Percentiles rank a stretch among this genome's conserved stretches.
phyloP scores from a whole-genome alignment of 2,888 invertebrate genomes.

The Lasius platythorax region DNA sequence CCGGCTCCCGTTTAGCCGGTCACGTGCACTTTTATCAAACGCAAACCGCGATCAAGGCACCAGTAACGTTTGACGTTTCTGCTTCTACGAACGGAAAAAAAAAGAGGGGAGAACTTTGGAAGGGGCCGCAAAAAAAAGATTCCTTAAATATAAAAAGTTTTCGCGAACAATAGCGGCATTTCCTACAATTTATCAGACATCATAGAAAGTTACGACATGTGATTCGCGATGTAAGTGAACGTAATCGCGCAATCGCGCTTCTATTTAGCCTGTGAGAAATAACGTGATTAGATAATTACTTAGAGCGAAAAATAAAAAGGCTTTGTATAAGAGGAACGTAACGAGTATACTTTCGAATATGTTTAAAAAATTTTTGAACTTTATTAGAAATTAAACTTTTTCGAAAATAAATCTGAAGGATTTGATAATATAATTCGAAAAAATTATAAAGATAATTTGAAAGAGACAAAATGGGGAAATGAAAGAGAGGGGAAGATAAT shows the following conservation, averaged over 20 bases:
- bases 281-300: conserved; percentile 22
- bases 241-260: background rate
- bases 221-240: background rate
- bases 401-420: background rate
- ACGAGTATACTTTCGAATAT: background rate
- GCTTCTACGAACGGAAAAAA: background rate
- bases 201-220: background rate
- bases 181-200: background rate
- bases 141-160: background rate
- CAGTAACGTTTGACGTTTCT: background rate
- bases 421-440: background rate
- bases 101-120: background rate
- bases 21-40: conserved; percentile 55
- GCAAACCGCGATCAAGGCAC: conserved; percentile 23
- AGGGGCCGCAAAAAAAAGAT: background rate
- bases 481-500: background rate
- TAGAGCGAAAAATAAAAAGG: background rate
- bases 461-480: no score
- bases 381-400: background rate
- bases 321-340: background rate
- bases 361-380: background rate
- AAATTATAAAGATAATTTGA: background rate
- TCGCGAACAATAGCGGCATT: background rate
- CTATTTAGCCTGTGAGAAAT: background rate
- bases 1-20: conserved; percentile 24